Percentiles rank a stretch among this genome's conserved stretches.
Evolutionary conservation across 2,113 vertebrate species (phyloP).

Genomic region (Nanorana parkeri): DNA sequence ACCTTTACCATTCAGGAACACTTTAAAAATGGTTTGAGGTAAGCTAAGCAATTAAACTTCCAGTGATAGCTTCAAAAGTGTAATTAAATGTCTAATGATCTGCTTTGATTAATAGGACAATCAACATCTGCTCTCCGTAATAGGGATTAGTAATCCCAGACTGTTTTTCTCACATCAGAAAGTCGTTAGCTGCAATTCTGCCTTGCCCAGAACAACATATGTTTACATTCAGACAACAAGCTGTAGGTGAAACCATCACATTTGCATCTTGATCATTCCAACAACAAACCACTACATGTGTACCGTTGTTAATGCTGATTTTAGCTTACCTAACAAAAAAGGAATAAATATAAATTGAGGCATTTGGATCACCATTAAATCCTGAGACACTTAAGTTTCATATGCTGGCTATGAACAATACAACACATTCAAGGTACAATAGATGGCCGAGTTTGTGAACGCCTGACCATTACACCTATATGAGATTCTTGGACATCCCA

Average conservation of each 20-base stretch:
- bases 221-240: constrained; percentile 22
- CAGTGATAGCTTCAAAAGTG: constrained; percentile 64
- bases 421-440: too few species aligned
- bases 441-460: too few species aligned
- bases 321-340: too few species aligned
- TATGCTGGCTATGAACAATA: too few species aligned
- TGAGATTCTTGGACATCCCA: too few species aligned
- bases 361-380: too few species aligned
- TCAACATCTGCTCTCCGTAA: constrained; percentile 75
- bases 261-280: background rate
- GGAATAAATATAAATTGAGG: too few species aligned
- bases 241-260: background rate
- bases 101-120: constrained; percentile 75
- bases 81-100: constrained; percentile 72
- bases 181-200: constrained; percentile 65
- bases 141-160: constrained; percentile 77
- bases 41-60: constrained; percentile 72
- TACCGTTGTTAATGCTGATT: too few species aligned
- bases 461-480: too few species aligned
- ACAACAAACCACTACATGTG: too few species aligned
- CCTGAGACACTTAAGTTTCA: too few species aligned
- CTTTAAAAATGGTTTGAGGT: constrained; percentile 62
- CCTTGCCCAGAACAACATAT: constrained; percentile 32
- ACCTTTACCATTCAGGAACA: background rate
- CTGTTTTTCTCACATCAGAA: constrained; percentile 72